Percentiles rank a stretch among this genome's conserved stretches.
Conservation (phyloP, 2,888 invertebrate species). For the Torymus texanus region DNA sequence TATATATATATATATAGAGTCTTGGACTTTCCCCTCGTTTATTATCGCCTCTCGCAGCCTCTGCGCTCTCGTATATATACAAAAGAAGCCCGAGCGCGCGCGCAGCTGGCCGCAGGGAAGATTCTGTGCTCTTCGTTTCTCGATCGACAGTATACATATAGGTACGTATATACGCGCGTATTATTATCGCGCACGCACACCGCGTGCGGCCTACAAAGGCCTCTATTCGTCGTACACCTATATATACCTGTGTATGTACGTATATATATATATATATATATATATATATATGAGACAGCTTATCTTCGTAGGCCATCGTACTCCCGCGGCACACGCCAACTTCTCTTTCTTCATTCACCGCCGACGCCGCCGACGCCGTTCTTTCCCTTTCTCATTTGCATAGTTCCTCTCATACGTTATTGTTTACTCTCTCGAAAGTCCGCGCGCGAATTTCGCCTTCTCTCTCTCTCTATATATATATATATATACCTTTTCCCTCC, state of each 20-base stretch:
- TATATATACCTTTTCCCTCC: background rate
- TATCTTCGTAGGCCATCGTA: conserved; percentile 63
- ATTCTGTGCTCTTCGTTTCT: background rate
- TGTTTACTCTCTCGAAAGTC: conserved; percentile 53
- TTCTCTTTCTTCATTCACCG: conserved; percentile 46
- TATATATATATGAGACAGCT: conserved; percentile 15
- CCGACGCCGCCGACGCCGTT: background rate
- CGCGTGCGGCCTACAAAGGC: conserved; percentile 38
- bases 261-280: conserved; percentile 2
- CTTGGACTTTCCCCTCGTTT: conserved; percentile 65
- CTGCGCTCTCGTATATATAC: conserved; percentile 51
- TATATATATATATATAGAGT: too few species aligned
- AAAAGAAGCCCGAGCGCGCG: conserved; percentile 29
- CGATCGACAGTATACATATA: background rate
- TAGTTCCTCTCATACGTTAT: conserved; percentile 38
- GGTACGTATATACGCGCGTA: background rate
- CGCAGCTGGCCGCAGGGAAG: background rate
- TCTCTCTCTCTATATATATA: background rate
- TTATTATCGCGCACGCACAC: background rate
- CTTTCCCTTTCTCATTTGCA: conserved; percentile 55
- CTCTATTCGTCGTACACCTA: background rate
- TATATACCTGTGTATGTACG: background rate
- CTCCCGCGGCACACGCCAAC: conserved; percentile 52
- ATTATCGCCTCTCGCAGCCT: conserved; percentile 61
- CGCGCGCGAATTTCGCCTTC: conserved; percentile 31